Base-by-base conservation (phyloP, 2,888 invertebrate species). In the Netelia virgata region DNA sequence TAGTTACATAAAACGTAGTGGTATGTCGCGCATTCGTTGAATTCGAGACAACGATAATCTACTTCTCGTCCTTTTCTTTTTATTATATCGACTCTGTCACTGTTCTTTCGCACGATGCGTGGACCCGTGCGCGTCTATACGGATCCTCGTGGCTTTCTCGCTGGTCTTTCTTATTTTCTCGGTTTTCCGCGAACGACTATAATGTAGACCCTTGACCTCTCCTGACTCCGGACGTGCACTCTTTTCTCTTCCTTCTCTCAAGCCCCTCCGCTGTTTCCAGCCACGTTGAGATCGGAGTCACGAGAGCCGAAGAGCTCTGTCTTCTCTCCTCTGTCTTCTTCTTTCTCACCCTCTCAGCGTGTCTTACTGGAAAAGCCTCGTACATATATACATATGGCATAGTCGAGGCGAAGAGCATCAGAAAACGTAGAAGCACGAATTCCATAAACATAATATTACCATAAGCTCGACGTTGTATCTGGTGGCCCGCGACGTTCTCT, bases 371-470 rank as follows among this genome's bases (percentile, higher is more conserved):
- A 79, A 53, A 50, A 70, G 74, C 55, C 18, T 43, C 59, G 36
- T 78, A 50, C 28, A 66, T 66, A 23, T 63, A 53, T 64, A 41
- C 72, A 20, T 64, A 55, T 55, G 20, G 18, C 23, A 66, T 23
- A 18, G 57, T 68, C 20, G 59, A 68, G 50, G 10, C 10, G 57
- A 81, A 53, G 41, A 63, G 72, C 59, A 78, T 73, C 77, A 43
- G 66, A 57, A 63, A 69, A 68, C 74, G 81, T 47, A 41, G 20
- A 20, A 50, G 73, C 79, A 70, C 69, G 79, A 83, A 83, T 79
- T 83, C 83, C 75, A 83, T 83, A 83, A 83, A 79, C 79, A 83
- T 83, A 83, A 83, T 83, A 83, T 83, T 79, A 83, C 79, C 83
- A 83, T 79, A 79, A 83, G 79, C 79, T 63, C 75, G 83, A 72